Evolutionary conservation across 2,113 vertebrate species (phyloP).

Genomic region (Mola mola): DNA sequence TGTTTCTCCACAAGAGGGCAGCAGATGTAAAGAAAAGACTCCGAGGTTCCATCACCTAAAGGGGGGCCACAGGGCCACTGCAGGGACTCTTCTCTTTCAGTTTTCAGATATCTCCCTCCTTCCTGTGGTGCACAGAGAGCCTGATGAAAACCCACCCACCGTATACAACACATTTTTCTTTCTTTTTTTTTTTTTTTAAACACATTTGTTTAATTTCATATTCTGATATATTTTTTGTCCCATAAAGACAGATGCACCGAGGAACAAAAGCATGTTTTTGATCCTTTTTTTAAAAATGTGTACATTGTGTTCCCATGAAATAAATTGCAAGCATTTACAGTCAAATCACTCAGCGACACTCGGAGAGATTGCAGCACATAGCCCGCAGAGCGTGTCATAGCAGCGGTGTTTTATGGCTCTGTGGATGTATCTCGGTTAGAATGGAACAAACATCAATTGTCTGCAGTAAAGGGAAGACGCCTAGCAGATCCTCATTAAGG

Average conservation of each 20-base stretch:
- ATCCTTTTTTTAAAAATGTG: not conserved
- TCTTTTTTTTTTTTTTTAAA: no score
- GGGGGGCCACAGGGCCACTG: not conserved
- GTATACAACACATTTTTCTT: no score
- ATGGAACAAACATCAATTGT: constrained; percentile 49
- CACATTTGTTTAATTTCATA: no score
- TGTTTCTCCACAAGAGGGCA: constrained; percentile 63
- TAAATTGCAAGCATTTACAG: not conserved
- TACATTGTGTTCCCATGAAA: not conserved
- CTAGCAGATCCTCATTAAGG: constrained; percentile 46
- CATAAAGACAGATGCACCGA: no score
- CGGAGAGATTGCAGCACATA: constrained; percentile 1
- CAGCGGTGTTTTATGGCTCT: constrained; percentile 29
- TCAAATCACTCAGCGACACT: constrained; percentile 6
- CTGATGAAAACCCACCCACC: no score
- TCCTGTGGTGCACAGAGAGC: no score
- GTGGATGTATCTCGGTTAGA: constrained; percentile 17
- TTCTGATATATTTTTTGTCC: no score
- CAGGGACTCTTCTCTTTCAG: not conserved
- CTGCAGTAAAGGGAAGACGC: constrained; percentile 32
- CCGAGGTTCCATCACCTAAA: not conserved
- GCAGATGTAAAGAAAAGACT: constrained; percentile 41
- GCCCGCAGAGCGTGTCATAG: not conserved
- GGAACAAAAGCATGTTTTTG: not conserved
- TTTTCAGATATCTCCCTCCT: not conserved